These are phyloP conservation scores for Choristoneura rosaceana DNA, from an alignment of 2,888 invertebrate species.

Conservation along the genomic window DNA sequence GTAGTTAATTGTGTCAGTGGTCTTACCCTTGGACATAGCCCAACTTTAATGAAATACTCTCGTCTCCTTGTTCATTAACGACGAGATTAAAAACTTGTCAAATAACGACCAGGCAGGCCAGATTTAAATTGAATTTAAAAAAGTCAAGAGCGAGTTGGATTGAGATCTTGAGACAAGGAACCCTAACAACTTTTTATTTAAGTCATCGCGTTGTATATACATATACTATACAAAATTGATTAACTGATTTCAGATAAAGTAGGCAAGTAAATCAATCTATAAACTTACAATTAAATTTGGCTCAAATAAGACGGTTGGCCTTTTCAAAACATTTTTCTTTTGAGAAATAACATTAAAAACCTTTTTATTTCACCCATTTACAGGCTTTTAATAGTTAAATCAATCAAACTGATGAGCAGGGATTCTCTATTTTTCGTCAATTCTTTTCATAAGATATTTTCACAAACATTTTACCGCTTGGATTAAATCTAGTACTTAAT, in stretches of 20 bases:
- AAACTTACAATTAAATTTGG: neutral
- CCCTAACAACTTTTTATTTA: neutral
- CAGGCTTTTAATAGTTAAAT: slow-evolving; percentile 15
- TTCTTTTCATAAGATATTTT: neutral
- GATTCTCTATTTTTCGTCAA: neutral
- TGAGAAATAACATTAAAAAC: slow-evolving; percentile 1
- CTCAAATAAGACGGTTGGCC: neutral
- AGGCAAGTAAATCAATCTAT: neutral
- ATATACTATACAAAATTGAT: too few relatives aligned
- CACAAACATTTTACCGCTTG: neutral
- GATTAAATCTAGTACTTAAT: neutral
- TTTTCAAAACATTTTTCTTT: slow-evolving; percentile 6
- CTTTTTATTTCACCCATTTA: neutral
- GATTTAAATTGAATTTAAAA: neutral
- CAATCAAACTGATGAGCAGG: slow-evolving; percentile 24
- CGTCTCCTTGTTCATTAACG: slow-evolving; percentile 42
- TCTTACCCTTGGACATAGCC: slow-evolving; percentile 46
- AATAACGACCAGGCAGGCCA: neutral
- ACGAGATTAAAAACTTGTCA: slow-evolving; percentile 4
- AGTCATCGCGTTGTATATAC: neutral
- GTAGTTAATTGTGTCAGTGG: slow-evolving; percentile 64
- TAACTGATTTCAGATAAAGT: too few relatives aligned
- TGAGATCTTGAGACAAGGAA: too few relatives aligned
- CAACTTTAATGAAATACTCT: slow-evolving; percentile 61
- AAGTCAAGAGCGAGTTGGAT: neutral